Percentiles rank a stretch among this genome's conserved stretches.
Evolutionary conservation across 2,797 vertebrate species (phyloP).

Genomic region (Bryconaethiops microstoma): DNA sequence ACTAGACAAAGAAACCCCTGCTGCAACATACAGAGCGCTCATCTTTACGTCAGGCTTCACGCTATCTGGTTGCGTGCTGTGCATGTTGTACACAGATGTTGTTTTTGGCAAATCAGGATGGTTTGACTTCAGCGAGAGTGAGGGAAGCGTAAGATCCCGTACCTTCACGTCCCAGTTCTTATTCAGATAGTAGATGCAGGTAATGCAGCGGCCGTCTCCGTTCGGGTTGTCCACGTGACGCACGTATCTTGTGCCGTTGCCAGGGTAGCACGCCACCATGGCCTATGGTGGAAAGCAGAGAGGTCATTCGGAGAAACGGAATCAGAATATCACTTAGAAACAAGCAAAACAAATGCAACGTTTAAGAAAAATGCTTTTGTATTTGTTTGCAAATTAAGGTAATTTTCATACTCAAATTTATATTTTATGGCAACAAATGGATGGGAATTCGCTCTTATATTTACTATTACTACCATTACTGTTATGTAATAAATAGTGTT

Average conservation of each 20-base stretch:
- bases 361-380: background rate
- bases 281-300: slow-evolving; percentile 72
- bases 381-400: background rate
- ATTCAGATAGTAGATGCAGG: slow-evolving; percentile 95
- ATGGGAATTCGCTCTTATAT: too few species aligned
- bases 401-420: too few species aligned
- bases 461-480: too few species aligned
- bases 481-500: too few species aligned
- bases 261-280: slow-evolving; percentile 94
- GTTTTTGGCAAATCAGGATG: background rate
- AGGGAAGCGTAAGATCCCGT: slow-evolving; percentile 36
- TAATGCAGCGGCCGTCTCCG: slow-evolving; percentile 90
- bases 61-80: slow-evolving; percentile 16
- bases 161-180: slow-evolving; percentile 91
- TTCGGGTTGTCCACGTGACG: slow-evolving; percentile 93
- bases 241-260: slow-evolving; percentile 88
- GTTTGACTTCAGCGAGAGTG: slow-evolving; percentile 6
- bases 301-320: slow-evolving; percentile 35
- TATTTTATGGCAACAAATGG: too few species aligned
- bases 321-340: background rate
- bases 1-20: slow-evolving; percentile 14
- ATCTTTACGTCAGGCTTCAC: background rate
- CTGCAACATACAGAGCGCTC: background rate
- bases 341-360: background rate
- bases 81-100: slow-evolving; percentile 5